These are phyloP conservation scores for Nematopogon swammerdamellus DNA, from an alignment of 2,888 invertebrate genomes.

Conservation along the genomic window DNA sequence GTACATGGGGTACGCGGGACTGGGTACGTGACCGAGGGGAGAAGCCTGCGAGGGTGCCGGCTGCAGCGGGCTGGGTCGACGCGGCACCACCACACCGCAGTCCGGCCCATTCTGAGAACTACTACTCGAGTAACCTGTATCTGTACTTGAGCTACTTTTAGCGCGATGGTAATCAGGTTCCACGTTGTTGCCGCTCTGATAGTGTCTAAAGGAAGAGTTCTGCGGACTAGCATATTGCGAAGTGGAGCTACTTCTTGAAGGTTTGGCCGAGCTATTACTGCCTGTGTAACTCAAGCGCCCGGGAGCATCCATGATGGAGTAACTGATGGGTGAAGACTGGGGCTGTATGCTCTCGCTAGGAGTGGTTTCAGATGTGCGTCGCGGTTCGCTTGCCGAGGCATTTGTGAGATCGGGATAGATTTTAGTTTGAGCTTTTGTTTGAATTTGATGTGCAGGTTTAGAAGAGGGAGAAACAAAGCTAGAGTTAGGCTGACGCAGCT, in stretches of 20 bases:
- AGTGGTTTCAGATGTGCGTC: conserved; percentile 51
- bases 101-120: conserved; percentile 65
- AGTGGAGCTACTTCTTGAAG: conserved; percentile 37
- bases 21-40: conserved; percentile 70
- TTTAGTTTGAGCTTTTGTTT: conserved; percentile 76
- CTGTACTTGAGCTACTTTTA: conserved; percentile 60
- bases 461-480: conserved; percentile 55
- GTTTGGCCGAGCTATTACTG: conserved; percentile 50
- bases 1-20: conserved; percentile 81
- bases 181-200: conserved; percentile 58
- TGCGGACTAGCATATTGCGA: conserved; percentile 53
- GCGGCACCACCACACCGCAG: conserved; percentile 62
- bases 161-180: conserved; percentile 62
- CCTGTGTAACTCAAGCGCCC: conserved; percentile 60
- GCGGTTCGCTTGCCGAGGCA: conserved; percentile 28
- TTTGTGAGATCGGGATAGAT: conserved; percentile 66
- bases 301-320: conserved; percentile 70
- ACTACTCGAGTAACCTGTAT: conserved; percentile 60
- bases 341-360: conserved; percentile 49
- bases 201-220: conserved; percentile 59
- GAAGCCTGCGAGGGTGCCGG: conserved; percentile 67
- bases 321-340: conserved; percentile 73
- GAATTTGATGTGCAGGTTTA: conserved; percentile 51
- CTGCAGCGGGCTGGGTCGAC: conserved; percentile 68
- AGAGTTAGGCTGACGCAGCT: conserved; percentile 31